Evolutionary conservation across 2,797 vertebrate species (phyloP), one percentile per base, ranked within the genome.

Genomic region (Sebastes glaucus): DNA sequence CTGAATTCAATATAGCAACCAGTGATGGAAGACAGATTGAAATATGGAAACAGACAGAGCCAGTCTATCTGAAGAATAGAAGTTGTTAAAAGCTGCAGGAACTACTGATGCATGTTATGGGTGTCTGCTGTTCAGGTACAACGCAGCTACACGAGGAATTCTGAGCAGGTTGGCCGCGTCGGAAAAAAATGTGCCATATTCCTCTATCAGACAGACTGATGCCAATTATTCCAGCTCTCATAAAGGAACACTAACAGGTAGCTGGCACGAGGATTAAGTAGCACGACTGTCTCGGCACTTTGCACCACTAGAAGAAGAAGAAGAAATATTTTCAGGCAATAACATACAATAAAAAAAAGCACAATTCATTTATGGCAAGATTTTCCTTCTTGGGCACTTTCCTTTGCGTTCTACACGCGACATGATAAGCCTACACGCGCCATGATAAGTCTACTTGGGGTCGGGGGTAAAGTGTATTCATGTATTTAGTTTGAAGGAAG

Each of bases 351-450:
- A 86, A 27, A 88, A 82, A n/a, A 83, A 90, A 72, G 78, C 63
- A 84, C 53, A 60, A 77, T 79, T 85, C 28, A 62, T 69, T 85
- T 78, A 90, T 93, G 91, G 90, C 92, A 88, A 88, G 71, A 84
- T 68, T 87, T 83, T 91, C 90, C 87, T 85, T 86, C 73, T 35
- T 14, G 92, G 90, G 88, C 88, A 93, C 90, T 92, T 55, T 92
- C 61, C 67, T 88, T 77, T 69, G 61, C 35, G 74, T 74, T 88
- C 72, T 74, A 81, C 59, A 78, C 23, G 32, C 22, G 1, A 49
- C 20, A 52, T 42, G 5, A 49, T 63, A 69, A 78, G 49, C 64
- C 33, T 66, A 71, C 56, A 78, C 20, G 33, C 18, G 1, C 42
- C 18, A 52, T 46, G 14, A 52, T 63, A 70, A 78, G 49, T 62